Conservation (phyloP, 1,140 invertebrate species). For the Acarapis woodi region DNA sequence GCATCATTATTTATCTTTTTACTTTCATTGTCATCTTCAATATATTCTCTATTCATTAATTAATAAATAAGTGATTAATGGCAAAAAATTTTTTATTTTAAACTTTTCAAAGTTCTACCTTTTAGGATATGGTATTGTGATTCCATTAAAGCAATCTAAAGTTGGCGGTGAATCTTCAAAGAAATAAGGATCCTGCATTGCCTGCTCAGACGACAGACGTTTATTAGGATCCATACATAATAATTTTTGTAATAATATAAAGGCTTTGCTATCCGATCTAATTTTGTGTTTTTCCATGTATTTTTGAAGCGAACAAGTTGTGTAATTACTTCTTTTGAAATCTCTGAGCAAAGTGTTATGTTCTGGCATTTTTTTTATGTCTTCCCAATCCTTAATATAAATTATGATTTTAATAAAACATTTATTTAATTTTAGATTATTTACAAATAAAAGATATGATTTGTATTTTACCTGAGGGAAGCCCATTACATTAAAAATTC, state of each 20-base stretch:
- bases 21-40: constrained; percentile 87
- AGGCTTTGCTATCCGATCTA: constrained; percentile 83
- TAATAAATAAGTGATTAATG: too few relatives aligned
- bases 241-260: constrained; percentile 67
- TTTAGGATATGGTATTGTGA: constrained; percentile 90
- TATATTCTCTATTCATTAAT: too few relatives aligned
- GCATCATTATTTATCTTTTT: constrained; percentile 41
- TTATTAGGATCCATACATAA: constrained; percentile 95
- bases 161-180: constrained; percentile 76
- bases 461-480: constrained; percentile 87
- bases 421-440: too few relatives aligned
- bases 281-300: constrained; percentile 99
- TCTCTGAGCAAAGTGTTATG: constrained; percentile 83
- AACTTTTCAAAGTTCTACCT: too few relatives aligned
- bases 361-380: constrained; percentile 98
- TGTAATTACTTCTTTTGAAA: constrained; percentile 77
- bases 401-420: too few relatives aligned
- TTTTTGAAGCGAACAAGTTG: constrained; percentile 75
- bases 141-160: constrained; percentile 57
- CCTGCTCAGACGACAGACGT: constrained; percentile 82
- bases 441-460: too few relatives aligned
- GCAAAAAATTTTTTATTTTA: too few relatives aligned
- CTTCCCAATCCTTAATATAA: constrained; percentile 99
- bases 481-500: constrained; percentile 99
- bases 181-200: constrained; percentile 95